These are phyloP conservation scores for Pseudopipra pipra DNA, from an alignment of 2,113 vertebrate species.

Conservation along the genomic window DNA sequence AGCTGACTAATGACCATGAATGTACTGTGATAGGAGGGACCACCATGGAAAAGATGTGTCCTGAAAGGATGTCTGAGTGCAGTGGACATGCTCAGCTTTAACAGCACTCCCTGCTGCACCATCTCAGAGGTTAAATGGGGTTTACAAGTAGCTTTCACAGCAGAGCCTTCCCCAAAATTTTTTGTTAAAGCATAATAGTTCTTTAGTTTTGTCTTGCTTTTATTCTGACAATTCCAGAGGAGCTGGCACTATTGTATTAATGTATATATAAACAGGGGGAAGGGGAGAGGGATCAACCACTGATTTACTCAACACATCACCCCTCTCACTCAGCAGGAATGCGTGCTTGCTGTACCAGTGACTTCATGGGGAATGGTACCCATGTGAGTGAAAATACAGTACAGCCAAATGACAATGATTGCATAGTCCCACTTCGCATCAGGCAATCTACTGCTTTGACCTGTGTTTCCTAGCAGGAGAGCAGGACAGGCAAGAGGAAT, in stretches of 20 bases:
- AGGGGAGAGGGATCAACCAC: not conserved
- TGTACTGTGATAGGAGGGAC: not conserved
- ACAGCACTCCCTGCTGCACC: not conserved
- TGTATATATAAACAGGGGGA: not conserved
- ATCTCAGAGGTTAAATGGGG: not conserved
- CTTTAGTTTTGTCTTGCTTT: not conserved
- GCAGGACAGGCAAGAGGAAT: not conserved
- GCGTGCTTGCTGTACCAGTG: not conserved
- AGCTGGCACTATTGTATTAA: not conserved
- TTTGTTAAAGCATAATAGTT: not conserved
- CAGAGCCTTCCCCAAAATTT: not conserved
- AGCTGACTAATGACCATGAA: not conserved
- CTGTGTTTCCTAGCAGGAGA: not conserved
- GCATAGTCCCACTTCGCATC: not conserved
- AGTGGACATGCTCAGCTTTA: not conserved
- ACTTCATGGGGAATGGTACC: not conserved
- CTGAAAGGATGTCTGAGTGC: not conserved
- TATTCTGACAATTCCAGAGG: not conserved
- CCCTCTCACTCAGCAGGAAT: not conserved
- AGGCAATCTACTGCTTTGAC: not conserved
- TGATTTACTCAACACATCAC: not conserved
- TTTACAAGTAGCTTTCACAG: not conserved
- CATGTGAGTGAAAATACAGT: not conserved
- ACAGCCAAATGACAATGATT: not conserved
- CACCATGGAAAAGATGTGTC: not conserved